A percentile compares a stretch with the other conserved stretches of the same genome.
Conservation (phyloP, 2,113 vertebrate species). For the Grus americana region DNA sequence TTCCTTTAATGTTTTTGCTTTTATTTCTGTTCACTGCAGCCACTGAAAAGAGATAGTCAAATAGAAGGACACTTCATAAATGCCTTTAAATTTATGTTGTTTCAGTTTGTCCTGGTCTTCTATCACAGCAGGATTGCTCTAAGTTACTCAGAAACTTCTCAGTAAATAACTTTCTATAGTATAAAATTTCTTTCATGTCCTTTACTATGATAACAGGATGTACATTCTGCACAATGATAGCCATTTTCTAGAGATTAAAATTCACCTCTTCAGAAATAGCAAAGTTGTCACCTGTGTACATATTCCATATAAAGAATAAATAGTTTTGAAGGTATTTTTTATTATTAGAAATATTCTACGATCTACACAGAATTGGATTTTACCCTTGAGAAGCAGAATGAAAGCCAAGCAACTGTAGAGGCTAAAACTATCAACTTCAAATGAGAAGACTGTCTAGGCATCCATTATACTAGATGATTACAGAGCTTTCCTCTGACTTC, state of each 20-base stretch:
- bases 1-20: not conserved
- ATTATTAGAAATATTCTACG: not conserved
- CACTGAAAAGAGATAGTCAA: not conserved
- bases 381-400: not conserved
- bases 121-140: not conserved
- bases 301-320: not conserved
- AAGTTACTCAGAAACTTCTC: not conserved
- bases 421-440: not conserved
- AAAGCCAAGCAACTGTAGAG: not conserved
- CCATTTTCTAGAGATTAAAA: not conserved
- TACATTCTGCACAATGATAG: not conserved
- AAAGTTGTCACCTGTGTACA: not conserved
- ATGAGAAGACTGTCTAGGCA: not conserved
- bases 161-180: not conserved
- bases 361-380: not conserved
- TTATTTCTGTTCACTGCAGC: not conserved
- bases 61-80: not conserved
- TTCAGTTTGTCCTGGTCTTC: not conserved
- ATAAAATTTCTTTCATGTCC: not conserved
- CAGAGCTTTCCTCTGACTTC: not conserved
- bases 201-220: not conserved
- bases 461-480: not conserved
- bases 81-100: not conserved
- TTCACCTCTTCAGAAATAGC: not conserved
- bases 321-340: not conserved